Conservation (phyloP, 2,888 invertebrate genomes). For the Leistus spinibarbis region DNA sequence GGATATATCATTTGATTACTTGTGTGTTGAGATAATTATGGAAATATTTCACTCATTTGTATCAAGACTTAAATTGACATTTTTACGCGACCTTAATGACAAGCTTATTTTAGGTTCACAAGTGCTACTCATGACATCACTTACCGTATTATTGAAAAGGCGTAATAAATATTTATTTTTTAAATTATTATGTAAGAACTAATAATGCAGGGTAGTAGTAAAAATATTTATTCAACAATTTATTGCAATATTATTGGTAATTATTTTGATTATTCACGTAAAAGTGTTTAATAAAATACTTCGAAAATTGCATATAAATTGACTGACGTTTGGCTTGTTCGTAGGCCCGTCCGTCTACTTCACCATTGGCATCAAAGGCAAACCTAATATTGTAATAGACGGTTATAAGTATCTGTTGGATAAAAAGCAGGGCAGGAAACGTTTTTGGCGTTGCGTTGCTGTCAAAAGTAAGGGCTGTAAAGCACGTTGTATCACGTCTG, state of each 20-base stretch:
- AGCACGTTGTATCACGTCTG: constrained; percentile 46
- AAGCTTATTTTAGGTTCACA: too few species aligned
- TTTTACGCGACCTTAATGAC: too few species aligned
- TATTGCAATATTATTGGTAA: background rate
- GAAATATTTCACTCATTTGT: too few species aligned
- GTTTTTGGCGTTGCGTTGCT: constrained; percentile 48
- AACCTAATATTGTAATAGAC: constrained; percentile 30
- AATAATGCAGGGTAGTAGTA: background rate
- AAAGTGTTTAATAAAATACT: too few species aligned
- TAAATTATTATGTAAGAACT: background rate
- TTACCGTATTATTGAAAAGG: too few species aligned
- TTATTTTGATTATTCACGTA: background rate
- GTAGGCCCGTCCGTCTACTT: constrained; percentile 16
- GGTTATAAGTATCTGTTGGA: constrained; percentile 41
- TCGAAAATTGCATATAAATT: background rate
- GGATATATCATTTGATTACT: too few species aligned
- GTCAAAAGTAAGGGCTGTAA: constrained; percentile 47
- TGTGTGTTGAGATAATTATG: too few species aligned
- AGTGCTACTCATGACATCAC: too few species aligned
- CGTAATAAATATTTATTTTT: too few species aligned
- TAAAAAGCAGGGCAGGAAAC: constrained; percentile 44
- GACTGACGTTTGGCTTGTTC: background rate
- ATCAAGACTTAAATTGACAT: too few species aligned
- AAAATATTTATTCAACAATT: background rate
- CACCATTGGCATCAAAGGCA: constrained; percentile 36